Conservation (phyloP, 2,888 invertebrate species). For the Leucophenga maculata region DNA sequence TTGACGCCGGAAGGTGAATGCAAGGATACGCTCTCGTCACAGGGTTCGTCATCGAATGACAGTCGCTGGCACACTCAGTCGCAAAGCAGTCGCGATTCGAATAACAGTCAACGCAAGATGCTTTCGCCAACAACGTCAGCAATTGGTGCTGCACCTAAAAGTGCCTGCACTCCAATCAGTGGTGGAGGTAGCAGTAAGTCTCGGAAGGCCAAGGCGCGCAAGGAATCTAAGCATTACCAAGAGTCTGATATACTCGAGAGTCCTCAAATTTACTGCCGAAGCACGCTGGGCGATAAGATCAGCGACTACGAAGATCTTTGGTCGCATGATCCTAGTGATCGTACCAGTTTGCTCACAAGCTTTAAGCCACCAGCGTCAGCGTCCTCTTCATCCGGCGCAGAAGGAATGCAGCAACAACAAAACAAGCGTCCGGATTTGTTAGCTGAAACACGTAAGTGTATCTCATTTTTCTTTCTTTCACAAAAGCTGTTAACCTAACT, state of each 20-base stretch:
- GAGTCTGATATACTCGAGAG: slow-evolving; percentile 90
- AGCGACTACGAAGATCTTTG: slow-evolving; percentile 97
- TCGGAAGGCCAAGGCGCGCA: slow-evolving; percentile 74
- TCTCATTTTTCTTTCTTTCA: not conserved
- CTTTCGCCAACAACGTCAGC: slow-evolving; percentile 71
- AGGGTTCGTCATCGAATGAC: slow-evolving; percentile 74
- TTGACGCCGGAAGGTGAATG: slow-evolving; percentile 80
- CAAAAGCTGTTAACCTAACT: not conserved
- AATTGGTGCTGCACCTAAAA: slow-evolving; percentile 65
- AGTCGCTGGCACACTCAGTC: slow-evolving; percentile 67
- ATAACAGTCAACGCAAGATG: slow-evolving; percentile 73
- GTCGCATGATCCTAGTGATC: slow-evolving; percentile 78
- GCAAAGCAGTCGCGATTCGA: slow-evolving; percentile 75
- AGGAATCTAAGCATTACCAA: slow-evolving; percentile 80
- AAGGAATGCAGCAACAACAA: slow-evolving; percentile 54
- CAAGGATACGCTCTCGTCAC: slow-evolving; percentile 77
- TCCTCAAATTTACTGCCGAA: slow-evolving; percentile 86
- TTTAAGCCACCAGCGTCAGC: slow-evolving; percentile 63
- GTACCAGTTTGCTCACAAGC: slow-evolving; percentile 74
- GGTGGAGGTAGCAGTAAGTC: slow-evolving; percentile 65
- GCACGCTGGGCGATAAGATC: slow-evolving; percentile 90
- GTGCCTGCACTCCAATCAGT: slow-evolving; percentile 51
- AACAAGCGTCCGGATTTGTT: slow-evolving; percentile 75
- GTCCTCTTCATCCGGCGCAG: slow-evolving; percentile 36
- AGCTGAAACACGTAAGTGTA: slow-evolving; percentile 75